Evolutionary conservation across 2,797 vertebrate species (phyloP), one percentile per base, ranked within the genome.

Genomic region (Pogonophryne albipinna): DNA sequence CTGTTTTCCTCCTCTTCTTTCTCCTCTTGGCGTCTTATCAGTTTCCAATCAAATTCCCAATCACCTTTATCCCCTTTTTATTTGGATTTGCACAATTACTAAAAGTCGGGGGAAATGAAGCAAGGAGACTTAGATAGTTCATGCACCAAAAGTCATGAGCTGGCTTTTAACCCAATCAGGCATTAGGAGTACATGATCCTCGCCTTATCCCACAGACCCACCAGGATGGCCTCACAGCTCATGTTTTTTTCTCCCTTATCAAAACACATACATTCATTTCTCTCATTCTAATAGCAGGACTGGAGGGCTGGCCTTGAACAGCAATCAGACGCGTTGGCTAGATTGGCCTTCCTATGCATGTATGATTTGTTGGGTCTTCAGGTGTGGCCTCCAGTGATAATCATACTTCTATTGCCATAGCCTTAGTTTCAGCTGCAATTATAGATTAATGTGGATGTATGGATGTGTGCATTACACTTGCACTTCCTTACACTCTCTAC

Each of bases 341-440:
- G 87, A 89, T 86, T 87, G 82, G 72, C 73, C 83, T 79, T 71
- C 51, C 71, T 82, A 77, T 90, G 87, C 84, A 85, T 87, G 77
- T 85, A 53, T 89, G 89, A 87, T 90, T 87, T 89, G 89, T 86
- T 86, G 84, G 85, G 87, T 89, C 91, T 92, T 88, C 79, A 76
- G 92, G 89, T 91, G 72, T 81, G 85, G 90, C 92, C 91, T 78
- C 60, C 67, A 88, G 91, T 89, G 76, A 83, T 90, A 90, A 92
- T 92, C 87, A 82, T 83, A 69, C 75, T 70, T 66, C 84, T 76
- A 73, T 82, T 89, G 83, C 86, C 68, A 58, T 78, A 63, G 78
- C 77, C 86, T 81, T 83, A 80, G 68, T 85, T 84, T 85, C 78
- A 84, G 67, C 86, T 71, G 66, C 85, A 91, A 91, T 93, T 89